phyloP scores from a whole-genome alignment of 2,113 vertebrate genomes.

The Phaethornis superciliosus region DNA sequence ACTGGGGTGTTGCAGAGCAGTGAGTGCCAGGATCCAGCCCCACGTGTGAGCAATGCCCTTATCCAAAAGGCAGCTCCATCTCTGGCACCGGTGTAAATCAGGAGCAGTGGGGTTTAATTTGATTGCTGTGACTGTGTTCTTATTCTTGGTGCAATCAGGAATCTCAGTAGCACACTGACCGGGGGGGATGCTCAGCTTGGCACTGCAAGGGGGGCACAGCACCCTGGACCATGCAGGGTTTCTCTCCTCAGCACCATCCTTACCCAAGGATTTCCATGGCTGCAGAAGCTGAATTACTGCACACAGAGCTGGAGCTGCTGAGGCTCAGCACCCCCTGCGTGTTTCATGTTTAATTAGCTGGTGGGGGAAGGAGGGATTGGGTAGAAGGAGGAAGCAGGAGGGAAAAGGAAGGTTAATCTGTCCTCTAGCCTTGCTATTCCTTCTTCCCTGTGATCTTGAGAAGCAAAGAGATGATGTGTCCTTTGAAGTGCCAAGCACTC shows the following conservation, averaged over 20 bases:
- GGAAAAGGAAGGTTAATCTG: conserved; percentile 67
- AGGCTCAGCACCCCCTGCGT: conserved; percentile 8
- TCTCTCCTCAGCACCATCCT: background rate
- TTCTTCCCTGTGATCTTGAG: conserved; percentile 44
- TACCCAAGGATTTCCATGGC: background rate
- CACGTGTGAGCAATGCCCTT: background rate
- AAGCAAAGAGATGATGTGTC: conserved; percentile 49
- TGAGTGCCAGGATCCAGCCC: background rate
- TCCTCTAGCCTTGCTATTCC: conserved; percentile 51
- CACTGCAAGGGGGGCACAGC: accelerated
- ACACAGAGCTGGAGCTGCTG: background rate
- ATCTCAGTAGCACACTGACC: accelerated
- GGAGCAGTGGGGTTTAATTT: background rate
- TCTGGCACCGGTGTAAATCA: background rate
- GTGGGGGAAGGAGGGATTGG: conserved; percentile 35
- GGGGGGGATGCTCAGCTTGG: background rate
- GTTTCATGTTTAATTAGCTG: conserved; percentile 65
- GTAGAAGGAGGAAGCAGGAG: conserved; percentile 39
- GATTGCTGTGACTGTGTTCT: background rate
- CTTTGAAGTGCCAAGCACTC: conserved; percentile 65
- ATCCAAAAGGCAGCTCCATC: background rate
- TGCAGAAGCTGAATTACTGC: background rate
- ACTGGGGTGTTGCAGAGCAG: background rate
- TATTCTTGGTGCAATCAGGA: background rate
- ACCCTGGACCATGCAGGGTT: accelerated